Conservation (phyloP, 23 tunicate genomes). For the Trididemnum nubilum region DNA sequence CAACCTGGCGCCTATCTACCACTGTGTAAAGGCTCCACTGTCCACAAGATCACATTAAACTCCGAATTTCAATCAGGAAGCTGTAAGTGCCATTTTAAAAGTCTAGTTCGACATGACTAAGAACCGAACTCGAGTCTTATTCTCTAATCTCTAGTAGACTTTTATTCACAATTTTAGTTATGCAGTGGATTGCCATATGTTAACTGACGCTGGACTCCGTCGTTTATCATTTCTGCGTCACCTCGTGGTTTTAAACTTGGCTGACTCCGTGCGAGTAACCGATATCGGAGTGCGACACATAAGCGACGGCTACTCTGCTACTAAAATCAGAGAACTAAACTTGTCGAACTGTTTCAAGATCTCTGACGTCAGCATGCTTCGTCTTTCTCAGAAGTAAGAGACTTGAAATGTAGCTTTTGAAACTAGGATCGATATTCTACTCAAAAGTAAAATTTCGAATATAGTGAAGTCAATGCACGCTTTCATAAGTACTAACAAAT, state of each 20-base stretch:
- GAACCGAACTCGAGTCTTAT: too few species aligned
- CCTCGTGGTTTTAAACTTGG: slow-evolving; percentile 71
- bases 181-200: slow-evolving; percentile 74
- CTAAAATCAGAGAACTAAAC: slow-evolving; percentile 78
- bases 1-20: too few species aligned
- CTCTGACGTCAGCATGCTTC: slow-evolving; percentile 73
- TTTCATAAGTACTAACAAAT: too few species aligned
- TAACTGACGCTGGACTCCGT: slow-evolving; percentile 83
- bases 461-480: too few species aligned
- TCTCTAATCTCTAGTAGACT: too few species aligned
- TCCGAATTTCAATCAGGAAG: too few species aligned
- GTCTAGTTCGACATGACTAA: too few species aligned
- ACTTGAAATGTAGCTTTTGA: background rate
- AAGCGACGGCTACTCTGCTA: slow-evolving; percentile 76
- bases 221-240: slow-evolving; percentile 61
- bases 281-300: slow-evolving; percentile 91
- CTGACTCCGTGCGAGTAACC: slow-evolving; percentile 81
- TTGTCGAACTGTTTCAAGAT: slow-evolving; percentile 87
- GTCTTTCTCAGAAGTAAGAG: slow-evolving; percentile 78
- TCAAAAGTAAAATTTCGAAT: background rate
- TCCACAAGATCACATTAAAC: too few species aligned
- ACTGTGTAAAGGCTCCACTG: too few species aligned
- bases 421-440: background rate
- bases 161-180: too few species aligned
- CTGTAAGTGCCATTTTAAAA: too few species aligned